Evolutionary conservation across 1,140 invertebrate species (phyloP).

Genomic region (Leptinotarsa undecemlineata): DNA sequence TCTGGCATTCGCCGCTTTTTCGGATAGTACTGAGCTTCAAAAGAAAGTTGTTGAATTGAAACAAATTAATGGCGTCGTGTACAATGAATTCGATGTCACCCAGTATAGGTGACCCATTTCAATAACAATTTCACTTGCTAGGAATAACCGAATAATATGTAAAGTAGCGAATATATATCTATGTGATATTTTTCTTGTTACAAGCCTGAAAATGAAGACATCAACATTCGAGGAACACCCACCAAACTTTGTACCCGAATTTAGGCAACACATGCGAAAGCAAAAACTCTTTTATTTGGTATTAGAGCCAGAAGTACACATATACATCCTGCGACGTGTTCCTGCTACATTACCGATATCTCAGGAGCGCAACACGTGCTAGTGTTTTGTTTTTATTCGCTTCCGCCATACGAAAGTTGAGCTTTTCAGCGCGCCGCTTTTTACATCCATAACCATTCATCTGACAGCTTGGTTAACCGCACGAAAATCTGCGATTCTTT

Average conservation of each 20-base stretch:
- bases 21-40: too few species aligned
- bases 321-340: conserved; percentile 35
- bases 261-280: conserved; percentile 17
- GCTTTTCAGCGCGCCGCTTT: conserved; percentile 4
- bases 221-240: too few species aligned
- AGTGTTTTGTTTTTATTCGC: conserved; percentile 40
- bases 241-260: background rate
- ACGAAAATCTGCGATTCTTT: background rate
- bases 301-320: conserved; percentile 15
- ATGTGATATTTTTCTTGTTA: too few species aligned
- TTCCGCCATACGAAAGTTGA: conserved; percentile 31
- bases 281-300: conserved; percentile 30
- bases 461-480: conserved; percentile 1
- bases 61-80: too few species aligned
- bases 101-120: too few species aligned
- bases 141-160: too few species aligned
- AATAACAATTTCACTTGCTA: too few species aligned
- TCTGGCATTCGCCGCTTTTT: too few species aligned
- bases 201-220: too few species aligned
- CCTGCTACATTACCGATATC: conserved; percentile 13
- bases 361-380: conserved; percentile 37
- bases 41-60: too few species aligned
- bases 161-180: too few species aligned
- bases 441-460: conserved; percentile 3
- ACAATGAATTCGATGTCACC: too few species aligned